phyloP scores from a whole-genome alignment of 1,140 invertebrate species.

The Oncopeltus fasciatus region DNA sequence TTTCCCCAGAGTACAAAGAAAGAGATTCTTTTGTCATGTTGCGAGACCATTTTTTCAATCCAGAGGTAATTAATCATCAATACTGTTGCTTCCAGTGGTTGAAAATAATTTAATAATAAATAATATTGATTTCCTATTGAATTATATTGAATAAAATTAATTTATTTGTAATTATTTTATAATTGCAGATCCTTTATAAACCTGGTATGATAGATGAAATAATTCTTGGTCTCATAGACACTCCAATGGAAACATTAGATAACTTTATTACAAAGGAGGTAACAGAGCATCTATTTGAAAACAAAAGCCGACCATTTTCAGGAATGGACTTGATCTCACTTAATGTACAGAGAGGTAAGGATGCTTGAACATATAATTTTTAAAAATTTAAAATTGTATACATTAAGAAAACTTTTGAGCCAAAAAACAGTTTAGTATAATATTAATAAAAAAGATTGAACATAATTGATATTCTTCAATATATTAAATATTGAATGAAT shows the following conservation, averaged over 20 bases:
- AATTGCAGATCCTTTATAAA: conserved; percentile 19
- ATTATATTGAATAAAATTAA: too few species aligned
- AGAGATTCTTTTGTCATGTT: conserved; percentile 32
- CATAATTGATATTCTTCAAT: too few species aligned
- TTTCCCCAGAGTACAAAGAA: conserved; percentile 34
- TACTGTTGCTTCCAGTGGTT: too few species aligned
- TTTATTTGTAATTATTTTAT: not conserved
- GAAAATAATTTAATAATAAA: too few species aligned
- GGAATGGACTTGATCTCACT: conserved; percentile 70
- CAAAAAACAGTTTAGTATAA: not conserved
- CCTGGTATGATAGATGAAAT: conserved; percentile 71
- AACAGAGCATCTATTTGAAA: conserved; percentile 86
- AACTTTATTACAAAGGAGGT: conserved; percentile 87
- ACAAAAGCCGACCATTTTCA: conserved; percentile 67
- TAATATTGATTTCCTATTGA: too few species aligned
- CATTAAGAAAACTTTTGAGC: not conserved
- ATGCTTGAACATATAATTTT: not conserved
- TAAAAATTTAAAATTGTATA: not conserved
- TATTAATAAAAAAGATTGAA: not conserved
- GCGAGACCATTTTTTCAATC: conserved; percentile 48
- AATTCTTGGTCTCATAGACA: conserved; percentile 68
- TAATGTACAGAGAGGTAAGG: conserved; percentile 56
- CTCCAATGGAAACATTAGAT: conserved; percentile 80
- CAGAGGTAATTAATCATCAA: too few species aligned
- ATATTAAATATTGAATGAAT: too few species aligned